These are phyloP conservation scores for Oedothorax gibbosus DNA, from an alignment of 1,140 invertebrate genomes.

Conservation along the genomic window DNA sequence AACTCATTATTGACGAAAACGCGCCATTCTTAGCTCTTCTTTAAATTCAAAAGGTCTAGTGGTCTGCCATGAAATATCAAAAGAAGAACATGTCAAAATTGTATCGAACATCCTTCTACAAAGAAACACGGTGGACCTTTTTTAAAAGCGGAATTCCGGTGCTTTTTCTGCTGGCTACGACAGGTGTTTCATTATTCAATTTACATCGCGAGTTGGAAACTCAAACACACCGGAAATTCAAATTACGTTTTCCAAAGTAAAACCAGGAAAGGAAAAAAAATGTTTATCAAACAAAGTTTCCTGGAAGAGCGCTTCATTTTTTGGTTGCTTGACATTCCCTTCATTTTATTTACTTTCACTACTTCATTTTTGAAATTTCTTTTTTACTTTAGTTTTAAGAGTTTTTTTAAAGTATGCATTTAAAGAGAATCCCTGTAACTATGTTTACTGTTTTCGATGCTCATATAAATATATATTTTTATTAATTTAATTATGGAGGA, in stretches of 20 bases:
- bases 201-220: constrained; percentile 36
- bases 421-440: too few relatives aligned
- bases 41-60: constrained; percentile 15
- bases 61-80: not conserved
- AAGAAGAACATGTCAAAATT: constrained; percentile 31
- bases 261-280: not conserved
- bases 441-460: too few relatives aligned
- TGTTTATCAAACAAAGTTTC: constrained; percentile 12
- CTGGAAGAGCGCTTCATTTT: too few relatives aligned
- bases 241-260: constrained; percentile 6
- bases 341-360: too few relatives aligned
- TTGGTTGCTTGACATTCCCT: too few relatives aligned
- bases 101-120: constrained; percentile 12
- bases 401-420: too few relatives aligned
- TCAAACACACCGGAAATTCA: constrained; percentile 43
- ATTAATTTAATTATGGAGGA: too few relatives aligned
- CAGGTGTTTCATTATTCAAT: constrained; percentile 51
- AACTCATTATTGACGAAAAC: too few relatives aligned
- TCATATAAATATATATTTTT: too few relatives aligned
- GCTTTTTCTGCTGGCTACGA: not conserved
- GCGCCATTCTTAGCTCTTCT: too few relatives aligned
- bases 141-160: not conserved
- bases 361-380: too few relatives aligned
- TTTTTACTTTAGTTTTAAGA: too few relatives aligned
- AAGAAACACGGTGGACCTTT: not conserved